Percentiles rank a stretch among this genome's conserved stretches.
Conservation (phyloP, 2,888 invertebrate species). For the Chrysolina haemoptera region DNA sequence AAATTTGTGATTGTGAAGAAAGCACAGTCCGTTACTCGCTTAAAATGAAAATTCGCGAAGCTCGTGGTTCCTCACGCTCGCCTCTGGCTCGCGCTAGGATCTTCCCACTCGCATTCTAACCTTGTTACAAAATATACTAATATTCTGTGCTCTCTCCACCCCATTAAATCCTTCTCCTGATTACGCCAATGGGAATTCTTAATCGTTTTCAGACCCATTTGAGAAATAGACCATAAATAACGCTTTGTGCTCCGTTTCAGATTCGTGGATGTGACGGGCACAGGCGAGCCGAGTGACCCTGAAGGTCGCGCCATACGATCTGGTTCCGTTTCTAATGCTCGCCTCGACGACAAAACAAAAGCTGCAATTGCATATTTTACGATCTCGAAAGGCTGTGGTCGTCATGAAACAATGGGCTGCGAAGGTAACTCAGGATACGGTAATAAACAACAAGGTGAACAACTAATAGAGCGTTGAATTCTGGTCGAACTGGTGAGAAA, state of each 20-base stretch:
- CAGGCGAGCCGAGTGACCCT: conserved; percentile 11
- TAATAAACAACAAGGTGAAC: neutral
- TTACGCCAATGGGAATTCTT: neutral
- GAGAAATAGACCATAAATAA: neutral
- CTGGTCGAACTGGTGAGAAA: too few relatives aligned
- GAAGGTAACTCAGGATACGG: conserved; percentile 33
- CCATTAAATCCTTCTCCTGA: too few relatives aligned
- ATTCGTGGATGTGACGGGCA: neutral
- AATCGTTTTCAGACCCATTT: neutral
- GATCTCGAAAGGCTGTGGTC: conserved; percentile 1
- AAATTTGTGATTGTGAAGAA: too few relatives aligned
- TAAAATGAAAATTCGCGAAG: too few relatives aligned
- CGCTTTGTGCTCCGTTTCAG: conserved; percentile 1
- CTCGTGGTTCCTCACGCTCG: too few relatives aligned
- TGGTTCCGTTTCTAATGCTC: conserved; percentile 12
- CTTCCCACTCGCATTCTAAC: too few relatives aligned
- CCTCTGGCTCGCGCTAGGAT: too few relatives aligned
- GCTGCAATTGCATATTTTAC: conserved; percentile 20
- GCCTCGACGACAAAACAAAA: conserved; percentile 6
- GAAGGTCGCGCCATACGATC: conserved; percentile 15
- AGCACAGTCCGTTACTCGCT: too few relatives aligned
- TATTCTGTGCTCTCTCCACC: too few relatives aligned
- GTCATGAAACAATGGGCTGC: conserved; percentile 26
- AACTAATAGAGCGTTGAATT: too few relatives aligned
- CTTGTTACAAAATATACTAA: too few relatives aligned